Conservation (phyloP, 2,797 vertebrate genomes). For the Apogon talboti region DNA sequence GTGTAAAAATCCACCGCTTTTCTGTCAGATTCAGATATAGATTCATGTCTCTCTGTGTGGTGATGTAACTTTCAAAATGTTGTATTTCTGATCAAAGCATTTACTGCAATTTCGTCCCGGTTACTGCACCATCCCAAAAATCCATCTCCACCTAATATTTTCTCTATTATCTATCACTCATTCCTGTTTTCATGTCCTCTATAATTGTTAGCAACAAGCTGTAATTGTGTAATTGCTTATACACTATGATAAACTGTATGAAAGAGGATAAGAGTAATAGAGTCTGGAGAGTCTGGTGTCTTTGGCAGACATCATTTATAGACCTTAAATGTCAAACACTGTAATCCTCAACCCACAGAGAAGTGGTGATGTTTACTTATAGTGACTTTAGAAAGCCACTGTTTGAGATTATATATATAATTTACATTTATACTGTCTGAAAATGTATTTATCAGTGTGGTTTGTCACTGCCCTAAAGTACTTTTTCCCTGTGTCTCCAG, state of each 20-base stretch:
- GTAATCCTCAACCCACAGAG: background rate
- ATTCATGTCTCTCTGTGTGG: slow-evolving; percentile 13
- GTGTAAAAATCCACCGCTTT: slow-evolving; percentile 36
- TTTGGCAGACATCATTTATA: slow-evolving; percentile 24
- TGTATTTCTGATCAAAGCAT: slow-evolving; percentile 47
- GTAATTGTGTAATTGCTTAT: slow-evolving; percentile 30
- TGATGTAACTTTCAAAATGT: slow-evolving; percentile 23
- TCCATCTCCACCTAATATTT: slow-evolving; percentile 35
- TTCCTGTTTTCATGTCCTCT: slow-evolving; percentile 40
- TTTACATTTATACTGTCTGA: background rate
- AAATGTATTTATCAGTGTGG: background rate
- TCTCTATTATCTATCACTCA: slow-evolving; percentile 24
- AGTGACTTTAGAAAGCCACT: background rate
- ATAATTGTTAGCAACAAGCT: slow-evolving; percentile 43
- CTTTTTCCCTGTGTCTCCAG: slow-evolving; percentile 76
- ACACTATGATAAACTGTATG: slow-evolving; percentile 19
- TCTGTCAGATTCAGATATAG: background rate
- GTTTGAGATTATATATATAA: background rate
- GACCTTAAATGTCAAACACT: slow-evolving; percentile 38
- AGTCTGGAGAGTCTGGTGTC: background rate
- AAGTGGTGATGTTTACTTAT: background rate
- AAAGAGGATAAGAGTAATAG: slow-evolving; percentile 19
- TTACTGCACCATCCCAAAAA: slow-evolving; percentile 38
- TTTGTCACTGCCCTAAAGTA: background rate
- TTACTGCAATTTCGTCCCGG: slow-evolving; percentile 38